Percentiles rank a stretch among this genome's conserved stretches.
Evolutionary conservation across 2,797 vertebrate genomes (phyloP).

Genomic region (Malurus splendens): DNA sequence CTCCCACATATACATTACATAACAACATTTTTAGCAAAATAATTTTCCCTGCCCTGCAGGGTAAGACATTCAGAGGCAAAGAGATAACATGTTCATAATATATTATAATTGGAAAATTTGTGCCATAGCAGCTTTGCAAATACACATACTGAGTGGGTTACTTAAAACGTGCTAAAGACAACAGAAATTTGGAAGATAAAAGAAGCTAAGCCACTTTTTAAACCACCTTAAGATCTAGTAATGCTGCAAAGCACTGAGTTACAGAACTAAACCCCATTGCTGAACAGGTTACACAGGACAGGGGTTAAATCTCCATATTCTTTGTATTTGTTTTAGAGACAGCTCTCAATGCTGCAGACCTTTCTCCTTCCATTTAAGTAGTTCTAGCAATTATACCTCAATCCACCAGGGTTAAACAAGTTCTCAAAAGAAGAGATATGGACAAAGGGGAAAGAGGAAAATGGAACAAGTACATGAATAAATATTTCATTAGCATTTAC

Average conservation of each 20-base stretch:
- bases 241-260: background rate
- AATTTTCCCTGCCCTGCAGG: slow-evolving; percentile 58
- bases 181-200: background rate
- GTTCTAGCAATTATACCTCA: background rate
- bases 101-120: background rate
- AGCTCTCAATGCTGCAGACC: background rate
- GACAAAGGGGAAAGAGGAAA: background rate
- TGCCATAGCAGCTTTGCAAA: slow-evolving; percentile 38
- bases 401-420: background rate
- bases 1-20: background rate
- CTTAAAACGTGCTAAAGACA: background rate
- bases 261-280: background rate
- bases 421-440: background rate
- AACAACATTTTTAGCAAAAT: background rate
- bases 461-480: background rate
- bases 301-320: background rate
- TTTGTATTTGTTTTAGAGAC: background rate
- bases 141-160: background rate
- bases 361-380: background rate
- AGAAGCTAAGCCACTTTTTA: background rate
- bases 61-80: slow-evolving; percentile 17
- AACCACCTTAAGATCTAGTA: background rate
- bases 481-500: background rate
- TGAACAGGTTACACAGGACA: background rate
- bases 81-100: background rate